Evolutionary conservation across 1,140 invertebrate genomes (phyloP), one percentile per base, ranked within the genome.

Genomic region (Trachelipus rathkii): DNA sequence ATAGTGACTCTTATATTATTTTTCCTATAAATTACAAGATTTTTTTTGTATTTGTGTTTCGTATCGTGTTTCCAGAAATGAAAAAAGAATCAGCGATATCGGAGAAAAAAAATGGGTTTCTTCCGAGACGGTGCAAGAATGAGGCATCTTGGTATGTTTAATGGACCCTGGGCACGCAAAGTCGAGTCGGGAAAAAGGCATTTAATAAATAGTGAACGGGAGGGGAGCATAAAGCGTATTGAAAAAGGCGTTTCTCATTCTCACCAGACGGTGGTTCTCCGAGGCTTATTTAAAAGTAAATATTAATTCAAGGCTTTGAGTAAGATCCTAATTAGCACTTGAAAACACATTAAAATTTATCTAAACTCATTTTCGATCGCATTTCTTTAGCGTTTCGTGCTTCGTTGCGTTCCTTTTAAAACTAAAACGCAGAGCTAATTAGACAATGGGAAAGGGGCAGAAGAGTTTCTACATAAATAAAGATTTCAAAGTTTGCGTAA

Each of bases 21-120:
- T 60, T 19, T 13, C 50, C 50, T 33, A 60, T 60, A 60, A 60
- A 60, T 60, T 19, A 60, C 50, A 13, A 19, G 50, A 60, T 60
- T 60, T 33, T 60, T 33, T 60, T 60, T 60, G 50, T 60, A 19
- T 60, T 60, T 60, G 50, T 60, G 50, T 60, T 19, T 60, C 50
- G 50, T 15, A 60, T 60, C 50, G 50, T 19, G 50, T 60, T 60
- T 19, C 19, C 50, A 60, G 19, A 60, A 60, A 33, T 33, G 50
- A 13, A 60, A 19, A 60, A 60, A 19, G 50, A 60, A 60, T 60
- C 50, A 19, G 50, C 50, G 50, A 15, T 60, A 60, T 60, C 19
- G 11, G 50, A 60, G 11, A 60, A 19, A 60, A 13, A 19, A 60
- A 60, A 60, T 15, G 50, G 50, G 19, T 60, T 13, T 19, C 50